These are phyloP conservation scores for Gallirallus australis DNA, from an alignment of 2,797 vertebrate species.

Conservation along the genomic window DNA sequence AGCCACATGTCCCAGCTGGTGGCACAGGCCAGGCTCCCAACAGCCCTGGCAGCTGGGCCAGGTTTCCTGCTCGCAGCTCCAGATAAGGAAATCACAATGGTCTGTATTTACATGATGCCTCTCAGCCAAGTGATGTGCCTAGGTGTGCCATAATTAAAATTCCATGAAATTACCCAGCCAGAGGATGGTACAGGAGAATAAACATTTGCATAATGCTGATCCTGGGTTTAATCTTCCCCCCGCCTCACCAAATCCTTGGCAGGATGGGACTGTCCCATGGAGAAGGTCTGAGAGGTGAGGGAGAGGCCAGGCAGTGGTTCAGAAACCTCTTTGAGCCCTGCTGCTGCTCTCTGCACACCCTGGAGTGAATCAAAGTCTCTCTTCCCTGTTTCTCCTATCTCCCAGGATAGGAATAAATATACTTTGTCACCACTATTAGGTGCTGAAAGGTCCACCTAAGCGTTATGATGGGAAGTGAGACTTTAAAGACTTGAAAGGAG, in stretches of 20 bases:
- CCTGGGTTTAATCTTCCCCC: not conserved
- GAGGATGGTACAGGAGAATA: not conserved
- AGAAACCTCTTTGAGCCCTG: not conserved
- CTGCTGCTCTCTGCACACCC: fast-evolving
- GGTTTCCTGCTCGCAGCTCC: not conserved
- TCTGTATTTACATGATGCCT: not conserved
- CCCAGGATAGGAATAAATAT: not conserved
- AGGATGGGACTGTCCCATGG: not conserved
- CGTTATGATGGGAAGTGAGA: not conserved
- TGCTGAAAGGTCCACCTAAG: not conserved
- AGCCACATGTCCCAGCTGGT: not conserved
- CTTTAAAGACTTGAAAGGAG: not conserved
- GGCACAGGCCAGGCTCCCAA: not conserved
- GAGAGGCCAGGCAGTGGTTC: not conserved
- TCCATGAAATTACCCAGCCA: not conserved
- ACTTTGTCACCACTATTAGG: not conserved
- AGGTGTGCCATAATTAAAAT: not conserved
- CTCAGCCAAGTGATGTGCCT: not conserved
- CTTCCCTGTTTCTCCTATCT: not conserved
- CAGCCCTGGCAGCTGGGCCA: not conserved
- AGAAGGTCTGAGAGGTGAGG: not conserved
- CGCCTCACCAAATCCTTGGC: not conserved
- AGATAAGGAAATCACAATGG: not conserved
- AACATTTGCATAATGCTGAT: not conserved
- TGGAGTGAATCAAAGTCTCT: not conserved